Percentiles rank a stretch among this genome's conserved stretches.
These are phyloP conservation scores for Picus viridis DNA, from an alignment of 2,797 vertebrate genomes.

Conservation along the genomic window DNA sequence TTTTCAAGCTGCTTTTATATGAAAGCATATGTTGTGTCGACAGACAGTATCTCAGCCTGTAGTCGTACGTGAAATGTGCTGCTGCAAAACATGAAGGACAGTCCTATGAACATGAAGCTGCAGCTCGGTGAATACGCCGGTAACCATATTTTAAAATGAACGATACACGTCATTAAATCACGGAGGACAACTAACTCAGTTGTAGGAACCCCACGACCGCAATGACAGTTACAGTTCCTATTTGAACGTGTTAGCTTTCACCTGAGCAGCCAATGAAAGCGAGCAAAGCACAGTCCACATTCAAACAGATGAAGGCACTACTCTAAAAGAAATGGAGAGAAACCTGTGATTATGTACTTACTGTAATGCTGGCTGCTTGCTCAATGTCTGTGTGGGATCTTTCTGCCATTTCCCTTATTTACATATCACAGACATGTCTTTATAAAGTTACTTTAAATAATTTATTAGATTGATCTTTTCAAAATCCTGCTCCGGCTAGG, in stretches of 20 bases:
- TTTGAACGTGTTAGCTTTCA: constrained; percentile 58
- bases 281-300: not conserved
- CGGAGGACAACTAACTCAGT: constrained; percentile 57
- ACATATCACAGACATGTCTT: constrained; percentile 75
- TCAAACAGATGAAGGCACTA: constrained; percentile 59
- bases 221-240: constrained; percentile 44
- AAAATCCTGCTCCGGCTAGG: constrained; percentile 76
- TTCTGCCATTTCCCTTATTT: constrained; percentile 74
- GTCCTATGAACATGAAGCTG: not conserved
- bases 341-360: constrained; percentile 76
- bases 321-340: constrained; percentile 55
- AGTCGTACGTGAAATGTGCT: constrained; percentile 1
- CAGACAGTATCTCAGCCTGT: constrained; percentile 60
- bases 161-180: constrained; percentile 70
- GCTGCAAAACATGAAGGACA: constrained; percentile 44
- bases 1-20: constrained; percentile 75
- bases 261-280: constrained; percentile 43
- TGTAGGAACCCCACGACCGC: constrained; percentile 59
- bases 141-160: constrained; percentile 74
- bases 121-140: constrained; percentile 31
- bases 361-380: constrained; percentile 48
- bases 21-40: constrained; percentile 61
- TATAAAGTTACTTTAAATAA: constrained; percentile 82
- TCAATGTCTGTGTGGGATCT: constrained; percentile 46
- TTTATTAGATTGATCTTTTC: constrained; percentile 83